phyloP scores from a whole-genome alignment of 1,140 invertebrate species.

The Ptiloglossa arizonensis region DNA sequence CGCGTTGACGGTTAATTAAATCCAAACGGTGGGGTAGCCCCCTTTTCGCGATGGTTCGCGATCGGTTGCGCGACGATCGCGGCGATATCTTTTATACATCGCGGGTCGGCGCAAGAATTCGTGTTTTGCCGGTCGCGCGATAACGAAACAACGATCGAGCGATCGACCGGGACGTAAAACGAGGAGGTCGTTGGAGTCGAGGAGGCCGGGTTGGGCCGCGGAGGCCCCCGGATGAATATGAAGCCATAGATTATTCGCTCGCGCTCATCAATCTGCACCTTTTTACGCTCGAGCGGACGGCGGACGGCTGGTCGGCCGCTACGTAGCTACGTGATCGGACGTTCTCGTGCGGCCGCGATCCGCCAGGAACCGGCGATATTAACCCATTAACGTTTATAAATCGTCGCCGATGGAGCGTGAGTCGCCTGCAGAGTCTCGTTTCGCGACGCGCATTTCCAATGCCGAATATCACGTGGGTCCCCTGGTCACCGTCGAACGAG shows the following conservation, averaged over 20 bases:
- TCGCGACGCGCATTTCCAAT: constrained; percentile 71
- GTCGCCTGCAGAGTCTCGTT: constrained; percentile 59
- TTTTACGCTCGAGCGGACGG: constrained; percentile 29
- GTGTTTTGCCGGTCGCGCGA: constrained; percentile 30
- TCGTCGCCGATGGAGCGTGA: constrained; percentile 68
- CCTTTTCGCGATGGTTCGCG: neutral
- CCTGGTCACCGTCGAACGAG: neutral
- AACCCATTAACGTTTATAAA: constrained; percentile 74
- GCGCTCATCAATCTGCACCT: constrained; percentile 44
- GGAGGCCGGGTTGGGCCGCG: neutral
- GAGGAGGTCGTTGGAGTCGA: neutral
- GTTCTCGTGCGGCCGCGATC: constrained; percentile 31
- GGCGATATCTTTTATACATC: constrained; percentile 50
- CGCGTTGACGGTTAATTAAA: constrained; percentile 34
- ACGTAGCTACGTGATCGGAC: constrained; percentile 42
- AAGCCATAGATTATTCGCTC: constrained; percentile 62
- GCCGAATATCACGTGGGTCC: constrained; percentile 62
- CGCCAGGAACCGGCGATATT: constrained; percentile 63
- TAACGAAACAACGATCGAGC: neutral
- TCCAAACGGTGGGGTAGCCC: constrained; percentile 1
- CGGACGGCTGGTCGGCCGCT: neutral
- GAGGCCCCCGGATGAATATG: constrained; percentile 50
- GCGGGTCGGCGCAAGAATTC: constrained; percentile 26
- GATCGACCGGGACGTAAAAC: neutral
- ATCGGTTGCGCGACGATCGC: neutral